A percentile compares a stretch with the other conserved stretches of the same genome.
phyloP scores from a whole-genome alignment of 2,113 vertebrate genomes.

The Pollimyrus isidori region DNA sequence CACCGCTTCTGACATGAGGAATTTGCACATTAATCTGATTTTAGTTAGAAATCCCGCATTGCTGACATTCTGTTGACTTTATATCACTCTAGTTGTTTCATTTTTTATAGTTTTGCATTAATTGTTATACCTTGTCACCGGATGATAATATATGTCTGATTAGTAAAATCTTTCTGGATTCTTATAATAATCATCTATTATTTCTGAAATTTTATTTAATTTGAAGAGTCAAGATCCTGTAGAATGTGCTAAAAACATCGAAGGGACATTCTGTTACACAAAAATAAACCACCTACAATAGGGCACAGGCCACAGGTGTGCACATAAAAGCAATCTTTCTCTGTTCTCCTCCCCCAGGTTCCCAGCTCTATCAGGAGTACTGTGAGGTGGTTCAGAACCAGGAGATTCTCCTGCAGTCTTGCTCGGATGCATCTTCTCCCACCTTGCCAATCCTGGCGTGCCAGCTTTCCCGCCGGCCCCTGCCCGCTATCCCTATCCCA shows the following conservation, averaged over 20 bases:
- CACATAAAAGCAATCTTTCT: background rate
- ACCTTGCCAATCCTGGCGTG: conserved; percentile 51
- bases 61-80: background rate
- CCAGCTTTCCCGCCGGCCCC: conserved; percentile 66
- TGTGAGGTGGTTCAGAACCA: conserved; percentile 79
- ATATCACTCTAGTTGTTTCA: background rate
- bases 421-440: conserved; percentile 58
- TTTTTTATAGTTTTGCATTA: background rate
- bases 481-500: conserved; percentile 50
- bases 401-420: conserved; percentile 83
- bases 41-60: background rate
- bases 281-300: background rate
- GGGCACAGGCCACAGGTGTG: background rate
- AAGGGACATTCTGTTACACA: background rate
- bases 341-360: conserved; percentile 53
- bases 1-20: background rate
- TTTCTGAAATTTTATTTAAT: background rate
- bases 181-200: background rate
- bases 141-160: background rate
- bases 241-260: background rate
- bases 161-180: background rate
- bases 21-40: background rate
- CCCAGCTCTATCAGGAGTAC: conserved; percentile 89
- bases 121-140: background rate
- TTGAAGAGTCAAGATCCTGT: background rate